These are phyloP conservation scores for Drosophila algonquin DNA, from an alignment of 2,888 invertebrate species.

Conservation along the genomic window DNA sequence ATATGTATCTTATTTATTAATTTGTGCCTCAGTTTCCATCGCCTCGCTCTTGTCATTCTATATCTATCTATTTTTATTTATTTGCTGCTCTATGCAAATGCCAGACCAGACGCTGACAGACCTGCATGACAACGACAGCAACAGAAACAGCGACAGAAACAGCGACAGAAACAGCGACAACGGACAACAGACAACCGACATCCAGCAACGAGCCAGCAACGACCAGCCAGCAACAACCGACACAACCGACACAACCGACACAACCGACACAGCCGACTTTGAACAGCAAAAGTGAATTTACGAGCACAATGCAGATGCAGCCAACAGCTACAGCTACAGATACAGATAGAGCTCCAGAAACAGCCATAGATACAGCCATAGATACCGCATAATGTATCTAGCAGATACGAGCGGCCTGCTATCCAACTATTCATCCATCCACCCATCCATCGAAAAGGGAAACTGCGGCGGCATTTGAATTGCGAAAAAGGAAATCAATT, in stretches of 20 bases:
- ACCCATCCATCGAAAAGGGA: slow-evolving; percentile 14
- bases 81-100: slow-evolving; percentile 46
- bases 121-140: slow-evolving; percentile 43
- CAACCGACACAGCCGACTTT: slow-evolving; percentile 15
- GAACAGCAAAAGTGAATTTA: slow-evolving; percentile 64
- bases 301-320: slow-evolving; percentile 66
- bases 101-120: slow-evolving; percentile 40
- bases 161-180: slow-evolving; percentile 27
- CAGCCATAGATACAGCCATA: slow-evolving; percentile 1
- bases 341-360: neutral
- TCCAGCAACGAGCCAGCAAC: neutral
- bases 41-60: slow-evolving; percentile 14
- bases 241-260: slow-evolving; percentile 11
- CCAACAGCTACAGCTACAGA: neutral
- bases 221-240: slow-evolving; percentile 13
- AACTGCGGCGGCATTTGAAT: slow-evolving; percentile 32
- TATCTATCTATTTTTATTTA: slow-evolving; percentile 66
- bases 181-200: neutral
- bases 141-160: slow-evolving; percentile 14
- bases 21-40: slow-evolving; percentile 18
- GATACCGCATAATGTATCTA: slow-evolving; percentile 74
- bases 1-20: slow-evolving; percentile 41
- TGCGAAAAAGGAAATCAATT: slow-evolving; percentile 29
- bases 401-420: slow-evolving; percentile 46
- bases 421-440: neutral